These are phyloP conservation scores for Eupleurogrammus muticus DNA, from an alignment of 2,797 vertebrate genomes.

Conservation along the genomic window DNA sequence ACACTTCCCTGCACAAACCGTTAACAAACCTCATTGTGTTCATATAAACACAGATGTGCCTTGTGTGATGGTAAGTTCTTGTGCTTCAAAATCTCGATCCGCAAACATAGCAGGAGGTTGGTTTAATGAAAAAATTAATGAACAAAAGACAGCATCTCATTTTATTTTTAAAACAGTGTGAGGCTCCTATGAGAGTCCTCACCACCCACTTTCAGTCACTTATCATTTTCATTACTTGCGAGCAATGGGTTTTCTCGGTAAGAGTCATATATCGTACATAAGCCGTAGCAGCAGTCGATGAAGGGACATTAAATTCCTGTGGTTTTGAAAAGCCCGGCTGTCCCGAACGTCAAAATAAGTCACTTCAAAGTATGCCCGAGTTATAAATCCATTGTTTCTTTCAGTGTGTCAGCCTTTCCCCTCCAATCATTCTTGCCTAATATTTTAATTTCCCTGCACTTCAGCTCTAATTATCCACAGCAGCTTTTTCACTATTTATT, in stretches of 20 bases:
- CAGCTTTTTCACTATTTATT: background rate
- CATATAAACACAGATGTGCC: background rate
- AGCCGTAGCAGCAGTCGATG: background rate
- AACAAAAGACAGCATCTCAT: background rate
- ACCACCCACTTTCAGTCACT: conserved; percentile 4
- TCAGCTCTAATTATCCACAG: conserved; percentile 39
- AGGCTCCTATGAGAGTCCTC: background rate
- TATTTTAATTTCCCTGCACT: conserved; percentile 15
- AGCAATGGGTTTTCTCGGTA: no score
- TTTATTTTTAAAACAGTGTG: background rate
- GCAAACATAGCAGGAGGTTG: background rate
- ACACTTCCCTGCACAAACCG: background rate
- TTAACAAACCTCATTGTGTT: background rate
- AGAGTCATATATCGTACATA: conserved; percentile 6
- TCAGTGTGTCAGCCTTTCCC: background rate
- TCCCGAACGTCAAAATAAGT: background rate
- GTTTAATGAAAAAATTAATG: background rate
- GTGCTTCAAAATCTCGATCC: background rate
- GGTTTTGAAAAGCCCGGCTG: background rate
- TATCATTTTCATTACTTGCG: no score
- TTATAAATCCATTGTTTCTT: background rate
- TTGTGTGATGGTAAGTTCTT: background rate
- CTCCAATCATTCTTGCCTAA: background rate
- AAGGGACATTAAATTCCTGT: background rate
- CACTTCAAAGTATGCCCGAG: no score